Base-by-base conservation (phyloP, 1,140 invertebrate species). In the Pogonognathellus flavescens region DNA sequence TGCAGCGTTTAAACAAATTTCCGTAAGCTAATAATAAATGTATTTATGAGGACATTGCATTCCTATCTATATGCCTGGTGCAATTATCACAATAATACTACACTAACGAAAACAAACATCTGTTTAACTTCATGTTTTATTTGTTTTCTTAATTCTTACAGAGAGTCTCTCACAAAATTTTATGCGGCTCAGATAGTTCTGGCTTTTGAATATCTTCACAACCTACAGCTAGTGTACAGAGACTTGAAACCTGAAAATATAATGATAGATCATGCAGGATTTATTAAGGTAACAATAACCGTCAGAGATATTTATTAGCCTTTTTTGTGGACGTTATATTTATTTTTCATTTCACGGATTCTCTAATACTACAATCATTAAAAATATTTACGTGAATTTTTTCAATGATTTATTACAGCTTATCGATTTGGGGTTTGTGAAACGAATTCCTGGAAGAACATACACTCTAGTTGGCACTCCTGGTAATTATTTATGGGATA, bases 151-250 rank as follows among this genome's bases (percentile, higher is more conserved):
- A 18, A 9, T 62, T 18, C n/a, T 3, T 18, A 62, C 59, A 76
- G 70, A n/a, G 70, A 76, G 41, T 50, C 70, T 20, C 70, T 76
- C 3, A 50, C 41, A n/a, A 25, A 31, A 18, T 76, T 99, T 92
- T 99, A 99, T 92, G 98, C 98, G 88, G 98, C 98, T 88, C 98
- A 99, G 92, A 99, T 99, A 89, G 98, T 99, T 60, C 94, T 99
- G 89, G 98, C 98, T 25, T 99, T 99, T 91, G 98, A 99, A 93
- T 99, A 99, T 92, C 94, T 99, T 84, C 98, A 99, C 91, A 98
- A 98, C 92, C 93, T 99, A 91, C 98, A 99, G 93, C 94, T 99
- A 60, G 93, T 94, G 89, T 94, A 94, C 90, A 90, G 93, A 89
- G 93, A 94, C 92, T 91, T 94, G 88, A 94, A 94, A 90, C 94